Percentiles rank a stretch among this genome's conserved stretches.
phyloP scores from a whole-genome alignment of 2,113 vertebrate species.

The Pseudorasbora parva region DNA sequence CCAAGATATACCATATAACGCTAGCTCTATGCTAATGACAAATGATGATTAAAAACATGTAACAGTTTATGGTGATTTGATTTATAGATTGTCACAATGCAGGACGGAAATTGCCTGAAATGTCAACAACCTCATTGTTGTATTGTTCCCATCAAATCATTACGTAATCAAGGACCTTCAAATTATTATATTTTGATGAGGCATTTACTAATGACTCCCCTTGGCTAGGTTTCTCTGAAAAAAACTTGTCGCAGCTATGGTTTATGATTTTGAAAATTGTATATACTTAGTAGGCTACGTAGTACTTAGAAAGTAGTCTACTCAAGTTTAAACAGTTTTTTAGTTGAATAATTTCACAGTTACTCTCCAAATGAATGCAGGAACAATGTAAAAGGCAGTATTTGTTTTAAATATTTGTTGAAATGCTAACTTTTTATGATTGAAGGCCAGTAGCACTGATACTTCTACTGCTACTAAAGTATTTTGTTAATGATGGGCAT shows the following conservation, averaged over 20 bases:
- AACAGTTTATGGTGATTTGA: background rate
- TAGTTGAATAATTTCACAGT: too few species aligned
- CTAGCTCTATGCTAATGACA: background rate
- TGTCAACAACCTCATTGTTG: background rate
- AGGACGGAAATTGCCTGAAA: background rate
- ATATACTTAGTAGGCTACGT: too few species aligned
- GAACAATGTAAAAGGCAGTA: too few species aligned
- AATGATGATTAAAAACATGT: background rate
- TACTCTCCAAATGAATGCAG: too few species aligned
- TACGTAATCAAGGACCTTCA: background rate
- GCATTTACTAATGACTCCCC: background rate
- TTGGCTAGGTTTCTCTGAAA: background rate
- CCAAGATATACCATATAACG: background rate
- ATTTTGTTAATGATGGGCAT: too few species aligned
- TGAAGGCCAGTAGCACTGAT: too few species aligned
- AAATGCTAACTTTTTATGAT: too few species aligned
- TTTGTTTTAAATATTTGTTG: too few species aligned
- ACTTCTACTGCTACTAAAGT: too few species aligned
- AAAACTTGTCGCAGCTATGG: background rate
- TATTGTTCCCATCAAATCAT: background rate
- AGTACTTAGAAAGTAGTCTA: too few species aligned
- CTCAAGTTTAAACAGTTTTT: too few species aligned
- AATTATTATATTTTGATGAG: background rate
- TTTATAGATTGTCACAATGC: background rate
- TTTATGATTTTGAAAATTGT: background rate